phyloP scores from a whole-genome alignment of 2,797 vertebrate species.

The Etheostoma perlongum region DNA sequence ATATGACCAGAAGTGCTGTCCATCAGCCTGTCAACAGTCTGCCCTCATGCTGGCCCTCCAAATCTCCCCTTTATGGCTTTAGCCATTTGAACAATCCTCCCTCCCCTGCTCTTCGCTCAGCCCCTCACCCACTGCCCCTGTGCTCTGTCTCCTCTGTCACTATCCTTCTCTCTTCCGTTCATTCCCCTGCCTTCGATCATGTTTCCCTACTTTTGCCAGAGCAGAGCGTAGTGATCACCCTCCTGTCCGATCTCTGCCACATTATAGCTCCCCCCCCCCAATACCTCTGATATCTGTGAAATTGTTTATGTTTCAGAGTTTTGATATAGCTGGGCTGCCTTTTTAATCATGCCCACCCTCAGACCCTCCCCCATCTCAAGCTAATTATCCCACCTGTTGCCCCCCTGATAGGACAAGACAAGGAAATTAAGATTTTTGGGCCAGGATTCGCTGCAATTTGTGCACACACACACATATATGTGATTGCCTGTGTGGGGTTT shows the following conservation, averaged over 20 bases:
- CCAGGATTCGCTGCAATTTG: slow-evolving; percentile 24
- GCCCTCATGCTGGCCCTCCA: slow-evolving; percentile 56
- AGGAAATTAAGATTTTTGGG: slow-evolving; percentile 40
- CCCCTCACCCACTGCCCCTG: slow-evolving; percentile 51
- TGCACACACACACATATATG: slow-evolving; percentile 34
- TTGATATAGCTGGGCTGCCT: slow-evolving; percentile 64
- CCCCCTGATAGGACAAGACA: slow-evolving; percentile 51
- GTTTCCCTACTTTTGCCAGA: slow-evolving; percentile 64
- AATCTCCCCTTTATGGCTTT: slow-evolving; percentile 72
- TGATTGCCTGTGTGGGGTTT: slow-evolving; percentile 21
- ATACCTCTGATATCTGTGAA: slow-evolving; percentile 67
- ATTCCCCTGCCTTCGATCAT: slow-evolving; percentile 68
- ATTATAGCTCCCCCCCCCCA: slow-evolving; percentile 23
- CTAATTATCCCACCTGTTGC: slow-evolving; percentile 74
- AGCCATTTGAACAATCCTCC: slow-evolving; percentile 61
- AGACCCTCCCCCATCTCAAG: slow-evolving; percentile 9
- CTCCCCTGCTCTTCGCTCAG: slow-evolving; percentile 15
- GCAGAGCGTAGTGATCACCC: slow-evolving; percentile 33
- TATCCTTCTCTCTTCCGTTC: slow-evolving; percentile 61
- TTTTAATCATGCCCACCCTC: slow-evolving; percentile 66
- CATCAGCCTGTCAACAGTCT: slow-evolving; percentile 77
- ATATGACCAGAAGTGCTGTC: slow-evolving; percentile 73
- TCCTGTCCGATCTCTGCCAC: slow-evolving; percentile 7
- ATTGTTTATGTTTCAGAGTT: slow-evolving; percentile 78
- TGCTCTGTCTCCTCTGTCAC: slow-evolving; percentile 57